These are phyloP conservation scores for Triplophysa tibetana DNA, from an alignment of 2,113 vertebrate genomes.

Conservation along the genomic window DNA sequence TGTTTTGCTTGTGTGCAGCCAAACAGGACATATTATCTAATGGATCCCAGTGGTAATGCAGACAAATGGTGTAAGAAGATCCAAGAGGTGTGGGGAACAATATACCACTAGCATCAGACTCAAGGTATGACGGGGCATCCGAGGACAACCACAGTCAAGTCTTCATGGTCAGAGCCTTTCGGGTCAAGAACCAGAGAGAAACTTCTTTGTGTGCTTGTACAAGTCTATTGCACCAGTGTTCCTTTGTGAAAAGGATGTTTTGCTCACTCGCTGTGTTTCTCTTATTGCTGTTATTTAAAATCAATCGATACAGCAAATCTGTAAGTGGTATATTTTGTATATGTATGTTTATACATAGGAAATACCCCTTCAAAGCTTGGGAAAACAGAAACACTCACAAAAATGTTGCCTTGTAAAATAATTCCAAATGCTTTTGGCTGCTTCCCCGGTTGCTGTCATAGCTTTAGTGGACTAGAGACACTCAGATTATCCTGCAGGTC, in stretches of 20 bases:
- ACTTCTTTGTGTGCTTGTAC: background rate
- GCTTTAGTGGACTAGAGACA: constrained; percentile 16
- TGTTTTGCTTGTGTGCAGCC: constrained; percentile 73
- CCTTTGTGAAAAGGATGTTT: constrained; percentile 51
- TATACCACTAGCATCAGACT: constrained; percentile 91
- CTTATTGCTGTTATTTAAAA: constrained; percentile 6
- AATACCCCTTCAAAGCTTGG: background rate
- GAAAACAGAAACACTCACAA: background rate
- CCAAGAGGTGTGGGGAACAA: constrained; percentile 96
- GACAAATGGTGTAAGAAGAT: constrained; percentile 99
- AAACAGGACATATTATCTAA: constrained; percentile 98
- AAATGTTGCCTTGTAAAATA: constrained; percentile 25
- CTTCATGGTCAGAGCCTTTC: constrained; percentile 29
- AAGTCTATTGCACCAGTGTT: constrained; percentile 14
- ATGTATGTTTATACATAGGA: background rate
- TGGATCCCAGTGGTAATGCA: constrained; percentile 97
- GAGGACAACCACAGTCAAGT: constrained; percentile 66
- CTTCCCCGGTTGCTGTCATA: background rate
- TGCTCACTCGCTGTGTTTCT: constrained; percentile 13
- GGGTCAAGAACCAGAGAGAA: constrained; percentile 18
- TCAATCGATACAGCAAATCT: constrained; percentile 12
- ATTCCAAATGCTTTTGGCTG: constrained; percentile 1
- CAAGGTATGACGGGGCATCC: constrained; percentile 81
- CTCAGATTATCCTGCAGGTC: constrained; percentile 12
- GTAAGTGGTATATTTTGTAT: constrained; percentile 2